Evolutionary conservation across 2,797 vertebrate genomes (phyloP).

Genomic region (Poeciliopsis infans): DNA sequence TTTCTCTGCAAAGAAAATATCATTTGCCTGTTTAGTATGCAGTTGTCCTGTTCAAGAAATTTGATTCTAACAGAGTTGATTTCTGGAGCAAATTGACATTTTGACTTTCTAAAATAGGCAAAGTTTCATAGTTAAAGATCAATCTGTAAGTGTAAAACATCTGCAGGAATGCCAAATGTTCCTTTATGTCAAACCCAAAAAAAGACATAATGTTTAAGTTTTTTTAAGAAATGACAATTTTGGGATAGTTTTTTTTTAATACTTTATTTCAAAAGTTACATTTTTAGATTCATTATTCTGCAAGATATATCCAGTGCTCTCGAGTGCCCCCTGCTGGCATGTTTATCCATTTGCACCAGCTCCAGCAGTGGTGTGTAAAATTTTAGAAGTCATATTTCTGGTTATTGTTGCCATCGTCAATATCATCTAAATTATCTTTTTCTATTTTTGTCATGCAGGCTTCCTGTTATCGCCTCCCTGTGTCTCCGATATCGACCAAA

Average conservation of each 20-base stretch:
- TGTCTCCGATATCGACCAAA: slow-evolving; percentile 9
- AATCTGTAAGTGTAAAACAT: not conserved
- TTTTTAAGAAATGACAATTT: not conserved
- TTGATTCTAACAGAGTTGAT: not conserved
- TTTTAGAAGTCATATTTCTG: not conserved
- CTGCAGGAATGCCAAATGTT: not conserved
- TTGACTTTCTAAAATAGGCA: not conserved
- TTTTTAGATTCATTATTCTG: not conserved
- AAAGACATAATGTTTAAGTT: not conserved
- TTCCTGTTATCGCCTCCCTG: slow-evolving; percentile 46
- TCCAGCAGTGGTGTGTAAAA: not conserved
- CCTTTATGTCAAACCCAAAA: not conserved
- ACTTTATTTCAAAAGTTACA: not conserved
- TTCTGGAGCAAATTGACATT: not conserved
- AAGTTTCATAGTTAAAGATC: not conserved
- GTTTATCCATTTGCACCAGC: not conserved
- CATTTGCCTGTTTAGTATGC: not conserved
- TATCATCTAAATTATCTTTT: not conserved
- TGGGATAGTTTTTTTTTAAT: not conserved
- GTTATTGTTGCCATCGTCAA: not conserved
- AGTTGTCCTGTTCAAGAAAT: not conserved
- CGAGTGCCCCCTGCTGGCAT: not conserved
- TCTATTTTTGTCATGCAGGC: slow-evolving; percentile 33
- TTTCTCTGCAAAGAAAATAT: not conserved
- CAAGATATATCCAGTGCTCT: not conserved